phyloP scores from a whole-genome alignment of 2,113 vertebrate species.

The Psittacara wagleri region DNA sequence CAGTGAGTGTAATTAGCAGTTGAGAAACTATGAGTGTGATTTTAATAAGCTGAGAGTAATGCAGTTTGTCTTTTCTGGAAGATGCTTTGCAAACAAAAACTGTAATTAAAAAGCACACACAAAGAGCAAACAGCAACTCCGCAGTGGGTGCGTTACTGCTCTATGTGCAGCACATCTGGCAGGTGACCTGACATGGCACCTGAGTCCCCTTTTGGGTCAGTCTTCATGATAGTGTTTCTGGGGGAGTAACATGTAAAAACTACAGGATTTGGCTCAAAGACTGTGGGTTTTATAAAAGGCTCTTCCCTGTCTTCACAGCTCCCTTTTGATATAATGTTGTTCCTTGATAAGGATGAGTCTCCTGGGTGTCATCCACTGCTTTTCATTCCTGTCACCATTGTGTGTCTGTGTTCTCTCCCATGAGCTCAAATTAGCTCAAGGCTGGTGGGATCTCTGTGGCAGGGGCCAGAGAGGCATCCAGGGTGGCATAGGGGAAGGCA shows the following conservation, averaged over 20 bases:
- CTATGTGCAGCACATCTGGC: rapidly evolving
- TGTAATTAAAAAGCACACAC: neutral
- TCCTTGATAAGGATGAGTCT: slow-evolving; percentile 8
- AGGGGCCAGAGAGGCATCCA: neutral
- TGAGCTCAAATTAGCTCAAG: neutral
- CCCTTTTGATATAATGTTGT: neutral
- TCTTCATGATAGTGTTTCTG: neutral
- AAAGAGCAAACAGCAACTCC: neutral
- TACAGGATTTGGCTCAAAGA: neutral
- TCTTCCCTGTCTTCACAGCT: neutral
- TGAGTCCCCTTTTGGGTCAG: neutral
- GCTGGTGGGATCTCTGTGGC: neutral
- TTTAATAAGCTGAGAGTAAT: slow-evolving; percentile 50
- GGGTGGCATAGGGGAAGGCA: neutral
- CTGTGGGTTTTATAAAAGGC: neutral
- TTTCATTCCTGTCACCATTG: slow-evolving; percentile 15
- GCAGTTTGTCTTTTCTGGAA: slow-evolving; percentile 17
- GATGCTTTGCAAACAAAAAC: slow-evolving; percentile 13
- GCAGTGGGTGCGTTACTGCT: neutral
- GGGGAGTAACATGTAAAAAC: neutral
- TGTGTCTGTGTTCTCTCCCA: neutral
- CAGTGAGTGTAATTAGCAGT: slow-evolving; percentile 24
- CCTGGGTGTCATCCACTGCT: neutral
- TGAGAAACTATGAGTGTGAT: slow-evolving; percentile 25
- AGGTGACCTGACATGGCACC: neutral